These are phyloP conservation scores for Ischnus inquisitorius DNA, from an alignment of 2,888 invertebrate genomes.

Conservation along the genomic window DNA sequence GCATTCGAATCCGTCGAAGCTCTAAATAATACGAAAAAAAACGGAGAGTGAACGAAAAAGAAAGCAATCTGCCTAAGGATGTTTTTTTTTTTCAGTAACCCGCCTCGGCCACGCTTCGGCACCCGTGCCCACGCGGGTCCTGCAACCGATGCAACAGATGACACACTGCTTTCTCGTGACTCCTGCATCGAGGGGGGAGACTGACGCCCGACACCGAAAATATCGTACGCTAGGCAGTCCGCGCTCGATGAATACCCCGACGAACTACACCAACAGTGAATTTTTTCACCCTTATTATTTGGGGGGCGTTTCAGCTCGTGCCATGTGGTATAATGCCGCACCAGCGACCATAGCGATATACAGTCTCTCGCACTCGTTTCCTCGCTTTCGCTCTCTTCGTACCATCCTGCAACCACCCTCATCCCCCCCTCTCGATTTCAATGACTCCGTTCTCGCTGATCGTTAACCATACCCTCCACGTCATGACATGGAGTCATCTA, in stretches of 20 bases:
- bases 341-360: conserved; percentile 28
- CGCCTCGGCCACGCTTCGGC: conserved; percentile 73
- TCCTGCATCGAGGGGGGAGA: conserved; percentile 53
- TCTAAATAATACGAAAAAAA: conserved; percentile 7
- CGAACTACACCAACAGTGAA: conserved; percentile 61
- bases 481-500: conserved; percentile 75
- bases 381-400: conserved; percentile 6
- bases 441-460: conserved; percentile 4
- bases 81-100: conserved; percentile 3
- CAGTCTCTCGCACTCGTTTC: conserved; percentile 11
- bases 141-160: conserved; percentile 83
- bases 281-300: conserved; percentile 72
- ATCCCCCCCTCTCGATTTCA: background rate
- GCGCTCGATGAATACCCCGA: conserved; percentile 64
- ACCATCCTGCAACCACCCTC: background rate
- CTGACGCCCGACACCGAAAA: conserved; percentile 23
- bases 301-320: conserved; percentile 78
- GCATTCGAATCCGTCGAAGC: background rate
- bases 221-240: conserved; percentile 25
- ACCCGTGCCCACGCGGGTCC: conserved; percentile 46
- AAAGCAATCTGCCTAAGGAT: conserved; percentile 7
- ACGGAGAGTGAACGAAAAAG: background rate
- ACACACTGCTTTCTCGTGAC: conserved; percentile 78
- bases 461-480: conserved; percentile 70
- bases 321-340: conserved; percentile 78